Conservation (phyloP, 2,113 vertebrate species). For the Thomomys bottae region DNA sequence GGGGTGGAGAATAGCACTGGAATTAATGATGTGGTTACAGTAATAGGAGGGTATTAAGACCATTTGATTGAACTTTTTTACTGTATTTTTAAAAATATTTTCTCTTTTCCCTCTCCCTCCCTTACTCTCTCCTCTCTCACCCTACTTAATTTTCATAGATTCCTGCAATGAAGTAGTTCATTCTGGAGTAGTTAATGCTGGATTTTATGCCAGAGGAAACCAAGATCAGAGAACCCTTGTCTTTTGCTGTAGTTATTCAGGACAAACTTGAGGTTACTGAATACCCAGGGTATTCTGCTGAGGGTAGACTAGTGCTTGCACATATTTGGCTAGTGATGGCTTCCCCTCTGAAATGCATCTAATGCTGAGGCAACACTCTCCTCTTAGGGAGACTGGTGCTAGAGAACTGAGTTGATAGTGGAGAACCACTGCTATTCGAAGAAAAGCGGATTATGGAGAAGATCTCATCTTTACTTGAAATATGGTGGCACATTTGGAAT, state of each 20-base stretch:
- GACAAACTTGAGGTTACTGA: background rate
- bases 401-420: background rate
- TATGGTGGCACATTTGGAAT: background rate
- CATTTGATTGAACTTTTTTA: background rate
- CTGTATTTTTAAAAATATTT: background rate
- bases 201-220: background rate
- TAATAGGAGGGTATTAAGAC: background rate
- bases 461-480: background rate
- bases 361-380: background rate
- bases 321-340: slow-evolving; percentile 20
- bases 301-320: background rate
- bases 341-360: background rate
- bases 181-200: too few relatives aligned
- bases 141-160: background rate
- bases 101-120: too few relatives aligned
- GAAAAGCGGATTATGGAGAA: background rate
- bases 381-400: background rate
- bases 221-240: background rate
- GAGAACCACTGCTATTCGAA: background rate
- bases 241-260: background rate
- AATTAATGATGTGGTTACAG: background rate
- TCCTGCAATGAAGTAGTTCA: background rate
- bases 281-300: background rate
- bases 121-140: too few relatives aligned
- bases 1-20: background rate